Conservation (phyloP, 2,113 vertebrate genomes). For the Macrotus californicus region DNA sequence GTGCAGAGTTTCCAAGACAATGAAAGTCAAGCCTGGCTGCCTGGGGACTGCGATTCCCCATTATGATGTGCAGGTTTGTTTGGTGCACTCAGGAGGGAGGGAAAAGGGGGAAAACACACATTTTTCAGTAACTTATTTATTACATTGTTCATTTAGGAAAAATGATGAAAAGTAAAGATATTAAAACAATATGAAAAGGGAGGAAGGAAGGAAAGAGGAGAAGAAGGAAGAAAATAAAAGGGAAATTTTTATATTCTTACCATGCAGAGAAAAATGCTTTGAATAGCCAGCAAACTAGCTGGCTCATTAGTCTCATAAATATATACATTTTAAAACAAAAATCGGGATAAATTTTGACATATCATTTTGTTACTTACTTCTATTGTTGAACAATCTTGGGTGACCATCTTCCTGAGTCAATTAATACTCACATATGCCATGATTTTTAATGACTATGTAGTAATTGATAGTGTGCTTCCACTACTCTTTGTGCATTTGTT, state of each 20-base stretch:
- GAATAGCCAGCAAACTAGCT: background rate
- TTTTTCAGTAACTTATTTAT: background rate
- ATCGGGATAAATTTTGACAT: background rate
- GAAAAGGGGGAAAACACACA: background rate
- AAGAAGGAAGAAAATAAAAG: background rate
- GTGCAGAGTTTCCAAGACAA: conserved; percentile 81
- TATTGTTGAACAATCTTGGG: background rate
- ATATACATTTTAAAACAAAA: background rate
- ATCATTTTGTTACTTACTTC: background rate
- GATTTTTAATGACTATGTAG: no score
- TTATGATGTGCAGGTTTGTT: conserved; percentile 84
- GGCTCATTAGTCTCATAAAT: background rate
- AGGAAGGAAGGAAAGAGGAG: background rate
- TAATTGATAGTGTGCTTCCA: background rate
- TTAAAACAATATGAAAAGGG: background rate
- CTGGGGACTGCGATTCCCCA: conserved; percentile 82
- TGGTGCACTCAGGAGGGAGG: background rate
- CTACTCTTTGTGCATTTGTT: background rate
- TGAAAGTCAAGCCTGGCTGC: conserved; percentile 83
- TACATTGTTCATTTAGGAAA: background rate
- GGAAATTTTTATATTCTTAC: background rate
- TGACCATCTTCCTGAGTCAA: background rate
- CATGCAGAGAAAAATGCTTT: background rate
- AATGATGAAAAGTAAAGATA: background rate
- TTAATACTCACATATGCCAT: background rate